Base-by-base conservation (phyloP, 2,888 invertebrate species). In the Dryocosmus kuriphilus region DNA sequence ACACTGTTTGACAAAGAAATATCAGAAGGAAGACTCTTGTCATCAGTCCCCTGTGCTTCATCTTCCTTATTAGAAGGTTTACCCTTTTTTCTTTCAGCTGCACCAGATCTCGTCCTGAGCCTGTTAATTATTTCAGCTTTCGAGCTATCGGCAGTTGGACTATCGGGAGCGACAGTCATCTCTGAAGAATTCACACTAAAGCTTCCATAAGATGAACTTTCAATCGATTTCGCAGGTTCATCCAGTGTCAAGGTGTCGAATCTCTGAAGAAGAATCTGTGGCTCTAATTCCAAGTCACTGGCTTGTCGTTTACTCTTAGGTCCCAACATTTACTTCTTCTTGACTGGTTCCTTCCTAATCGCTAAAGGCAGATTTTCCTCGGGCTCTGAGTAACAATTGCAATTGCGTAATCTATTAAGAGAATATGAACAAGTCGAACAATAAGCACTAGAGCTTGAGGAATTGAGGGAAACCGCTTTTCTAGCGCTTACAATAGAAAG, bases 141-240 rank as follows among this genome's bases (percentile, higher is more conserved):
- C 11, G 46, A 30, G 32, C 62, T 79, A 27, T 63, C 30, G 7
- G 76, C 67, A 79, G 89, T 79, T 3, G 90, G 89, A 16, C 87
- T 89, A 27, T 91, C 91, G 0, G 89, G 88, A 2, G 87, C 85
- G 0, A 87, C 87, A 0, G 88, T 84, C 24, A 89, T 79, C 30
- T 89, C 89, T 6, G 89, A 88, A 0, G 88, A 86, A 60, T 91
- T 90, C 32, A 89, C 88, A 11, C 86, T 87, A 27, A 89, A 89
- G 79, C 90, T 90, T 61, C 91, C 92, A 46, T 90, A 91, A 0
- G 91, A 91, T 0, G 90, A 91, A 41, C 87, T 88, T 51, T 89
- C 89, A 60, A 89, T 89, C 81, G 87, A 81, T 77, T 87, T 89
- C 0, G 87, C 81, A 1, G 81, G 81, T 2, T 91, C 88, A 1